Conservation (phyloP, 2,113 vertebrate species). For the Nycticryphes semicollaris region DNA sequence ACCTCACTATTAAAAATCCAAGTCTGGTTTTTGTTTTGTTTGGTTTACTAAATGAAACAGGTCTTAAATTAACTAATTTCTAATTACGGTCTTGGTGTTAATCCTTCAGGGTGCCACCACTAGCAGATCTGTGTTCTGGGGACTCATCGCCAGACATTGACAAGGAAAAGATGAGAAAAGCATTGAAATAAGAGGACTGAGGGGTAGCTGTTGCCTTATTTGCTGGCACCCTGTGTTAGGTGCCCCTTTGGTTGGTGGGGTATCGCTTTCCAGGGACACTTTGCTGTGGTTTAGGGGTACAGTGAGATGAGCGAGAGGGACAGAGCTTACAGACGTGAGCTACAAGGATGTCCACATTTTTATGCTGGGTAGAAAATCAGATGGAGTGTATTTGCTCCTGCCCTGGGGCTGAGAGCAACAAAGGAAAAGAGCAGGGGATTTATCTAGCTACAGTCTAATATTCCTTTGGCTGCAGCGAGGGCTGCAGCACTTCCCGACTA, state of each 20-base stretch:
- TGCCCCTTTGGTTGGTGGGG: background rate
- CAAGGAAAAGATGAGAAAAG: background rate
- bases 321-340: background rate
- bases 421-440: background rate
- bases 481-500: slow-evolving; percentile 30
- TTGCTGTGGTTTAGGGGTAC: background rate
- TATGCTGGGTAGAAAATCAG: background rate
- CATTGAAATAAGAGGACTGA: background rate
- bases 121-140: background rate
- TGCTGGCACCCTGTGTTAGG: background rate
- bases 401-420: background rate
- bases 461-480: slow-evolving; percentile 20
- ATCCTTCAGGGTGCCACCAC: background rate
- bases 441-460: background rate
- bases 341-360: background rate
- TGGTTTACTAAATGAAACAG: background rate
- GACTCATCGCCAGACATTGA: fast-evolving
- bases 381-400: background rate
- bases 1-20: background rate
- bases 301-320: background rate
- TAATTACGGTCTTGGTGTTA: background rate
- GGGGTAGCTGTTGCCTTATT: background rate
- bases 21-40: background rate
- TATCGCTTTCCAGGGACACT: background rate
- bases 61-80: background rate